Percentiles rank a stretch among this genome's conserved stretches.
Conservation (phyloP, 2,797 vertebrate species). For the Alectoris magna region DNA sequence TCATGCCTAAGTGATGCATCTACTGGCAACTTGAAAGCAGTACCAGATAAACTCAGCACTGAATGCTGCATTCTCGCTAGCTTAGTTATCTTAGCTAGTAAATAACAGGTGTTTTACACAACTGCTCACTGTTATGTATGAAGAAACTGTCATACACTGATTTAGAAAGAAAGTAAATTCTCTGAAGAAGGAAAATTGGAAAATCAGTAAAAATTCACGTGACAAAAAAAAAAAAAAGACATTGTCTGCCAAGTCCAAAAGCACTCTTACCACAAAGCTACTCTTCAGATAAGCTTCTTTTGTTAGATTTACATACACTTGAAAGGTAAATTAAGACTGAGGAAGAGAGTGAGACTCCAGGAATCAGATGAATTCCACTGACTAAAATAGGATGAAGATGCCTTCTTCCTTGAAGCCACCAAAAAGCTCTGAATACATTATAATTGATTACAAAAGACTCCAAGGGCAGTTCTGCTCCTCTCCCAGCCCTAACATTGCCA, state of each 20-base stretch:
- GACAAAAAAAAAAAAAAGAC: rapidly evolving
- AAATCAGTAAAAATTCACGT: not conserved
- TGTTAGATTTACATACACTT: not conserved
- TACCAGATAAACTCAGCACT: not conserved
- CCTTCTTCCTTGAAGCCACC: not conserved
- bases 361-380: not conserved
- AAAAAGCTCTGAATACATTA: not conserved
- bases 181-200: not conserved
- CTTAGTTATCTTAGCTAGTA: not conserved
- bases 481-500: not conserved
- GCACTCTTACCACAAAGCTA: not conserved
- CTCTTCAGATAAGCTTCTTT: not conserved
- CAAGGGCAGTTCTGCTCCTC: not conserved
- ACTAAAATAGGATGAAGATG: not conserved
- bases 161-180: not conserved
- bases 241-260: not conserved
- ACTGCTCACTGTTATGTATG: not conserved
- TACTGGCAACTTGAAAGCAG: not conserved
- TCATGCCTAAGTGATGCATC: not conserved
- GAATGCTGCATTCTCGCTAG: not conserved
- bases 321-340: no score
- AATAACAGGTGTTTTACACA: not conserved
- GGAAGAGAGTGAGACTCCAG: no score
- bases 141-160: not conserved
- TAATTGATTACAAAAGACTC: not conserved